Evolutionary conservation across 1,140 invertebrate species (phyloP).

Genomic region (Drosophila pseudoobscura): DNA sequence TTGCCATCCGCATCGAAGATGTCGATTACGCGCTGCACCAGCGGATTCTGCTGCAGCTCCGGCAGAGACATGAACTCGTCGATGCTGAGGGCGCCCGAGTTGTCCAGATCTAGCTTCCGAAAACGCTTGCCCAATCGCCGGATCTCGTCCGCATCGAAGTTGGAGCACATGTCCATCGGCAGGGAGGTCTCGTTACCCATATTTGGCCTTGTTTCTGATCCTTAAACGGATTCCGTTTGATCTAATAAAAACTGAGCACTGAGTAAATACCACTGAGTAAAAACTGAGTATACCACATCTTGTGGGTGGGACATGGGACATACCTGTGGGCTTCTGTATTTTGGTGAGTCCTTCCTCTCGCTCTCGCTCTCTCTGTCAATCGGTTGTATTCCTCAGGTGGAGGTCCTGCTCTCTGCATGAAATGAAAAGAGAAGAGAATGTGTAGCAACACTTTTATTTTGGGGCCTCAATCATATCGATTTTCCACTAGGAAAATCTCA

Average conservation of each 20-base stretch:
- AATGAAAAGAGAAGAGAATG: constrained; percentile 6
- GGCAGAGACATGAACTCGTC: constrained; percentile 99
- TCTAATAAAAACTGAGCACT: no score
- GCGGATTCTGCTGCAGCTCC: constrained; percentile 98
- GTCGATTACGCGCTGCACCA: constrained; percentile 99
- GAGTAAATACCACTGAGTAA: no score
- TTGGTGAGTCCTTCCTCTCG: no score
- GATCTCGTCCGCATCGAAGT: constrained; percentile 99
- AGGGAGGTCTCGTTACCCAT: constrained; percentile 98
- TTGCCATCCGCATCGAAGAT: constrained; percentile 99
- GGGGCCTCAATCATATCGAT: constrained; percentile 48
- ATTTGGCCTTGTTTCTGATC: not conserved
- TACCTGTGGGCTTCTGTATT: no score
- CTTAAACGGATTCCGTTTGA: no score
- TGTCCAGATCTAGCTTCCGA: constrained; percentile 98
- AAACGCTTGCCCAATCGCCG: constrained; percentile 98
- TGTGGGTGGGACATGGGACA: no score
- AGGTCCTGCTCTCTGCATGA: constrained; percentile 5
- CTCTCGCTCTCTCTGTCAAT: no score
- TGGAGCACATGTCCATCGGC: constrained; percentile 99
- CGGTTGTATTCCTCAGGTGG: not conserved
- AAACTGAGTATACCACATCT: no score
- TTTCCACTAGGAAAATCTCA: constrained; percentile 38
- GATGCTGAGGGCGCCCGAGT: constrained; percentile 97
- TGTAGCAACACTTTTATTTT: constrained; percentile 48